Base-by-base conservation (phyloP, 30 jellyfish, hydroid and myxozoan genomes). In the Turritopsis rubra region DNA sequence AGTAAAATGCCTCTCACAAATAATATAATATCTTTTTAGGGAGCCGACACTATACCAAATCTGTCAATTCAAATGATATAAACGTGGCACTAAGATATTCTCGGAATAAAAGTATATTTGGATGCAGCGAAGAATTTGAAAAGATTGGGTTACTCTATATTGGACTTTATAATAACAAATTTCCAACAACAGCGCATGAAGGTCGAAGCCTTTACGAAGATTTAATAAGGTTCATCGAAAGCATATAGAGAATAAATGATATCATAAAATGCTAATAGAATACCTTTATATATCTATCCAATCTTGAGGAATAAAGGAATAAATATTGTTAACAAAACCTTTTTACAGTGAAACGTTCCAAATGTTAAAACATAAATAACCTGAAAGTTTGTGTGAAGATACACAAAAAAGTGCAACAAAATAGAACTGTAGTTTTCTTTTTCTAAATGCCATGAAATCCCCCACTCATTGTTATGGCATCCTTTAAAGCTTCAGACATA, bases 381-480 rank as follows among this genome's bases (percentile, higher is more conserved):
- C 60, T 41, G 60, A 41, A 41, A 41, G 60, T 41, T n/a, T 41
- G 60, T 41, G 60, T 41, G 60, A 41, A 41, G 60, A 41, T 41
- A 41, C 60, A 41, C 60, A 41, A 41, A 41, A 41, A 41, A 41
- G 60, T 41, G 60, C 60, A 41, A 41, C 60, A 41, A 41, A 41
- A 41, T 13, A 41, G 60, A 41, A 41, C 60, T 41, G 60, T 41
- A 41, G 60, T 41, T 41, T 41, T 41, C 60, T 41, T 41, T 41
- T 41, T 41, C 30, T 68, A 68, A 68, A 68, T 27, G 30, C 85
- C 52, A 13, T 54, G 71, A 54, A 84, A 84, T 52, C 90, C 86
- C 52, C 30, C 75, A 20, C 81, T 70, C 71, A 29, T 28, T 18
- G 66, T 25, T 52, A 84, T 73, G 79, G 90, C 85, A 31, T 29